Conservation (phyloP, 2,113 vertebrate species). For the Gymnocephalus cernua region DNA sequence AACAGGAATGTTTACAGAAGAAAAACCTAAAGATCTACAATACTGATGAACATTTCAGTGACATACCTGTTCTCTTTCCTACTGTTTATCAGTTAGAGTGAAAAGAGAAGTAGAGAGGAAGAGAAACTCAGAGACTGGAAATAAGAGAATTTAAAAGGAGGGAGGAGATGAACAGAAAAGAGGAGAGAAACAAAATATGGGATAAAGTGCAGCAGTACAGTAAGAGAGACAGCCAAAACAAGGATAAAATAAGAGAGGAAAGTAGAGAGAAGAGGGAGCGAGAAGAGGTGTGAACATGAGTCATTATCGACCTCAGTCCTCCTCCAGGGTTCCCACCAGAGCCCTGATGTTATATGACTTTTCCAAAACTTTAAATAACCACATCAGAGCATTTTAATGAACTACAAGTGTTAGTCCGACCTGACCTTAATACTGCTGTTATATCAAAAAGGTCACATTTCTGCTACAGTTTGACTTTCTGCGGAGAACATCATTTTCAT, state of each 20-base stretch:
- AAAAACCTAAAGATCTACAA: neutral
- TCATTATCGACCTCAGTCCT: constrained; percentile 49
- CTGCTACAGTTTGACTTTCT: neutral
- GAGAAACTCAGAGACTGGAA: neutral
- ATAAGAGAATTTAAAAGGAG: neutral
- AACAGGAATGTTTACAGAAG: neutral
- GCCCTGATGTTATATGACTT: constrained; percentile 40
- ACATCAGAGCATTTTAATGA: constrained; percentile 41
- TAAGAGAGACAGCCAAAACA: neutral
- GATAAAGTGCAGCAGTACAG: neutral
- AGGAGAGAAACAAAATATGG: neutral
- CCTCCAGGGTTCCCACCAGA: constrained; percentile 49
- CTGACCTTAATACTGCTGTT: constrained; percentile 5
- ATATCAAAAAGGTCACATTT: constrained; percentile 13
- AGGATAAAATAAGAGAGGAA: neutral
- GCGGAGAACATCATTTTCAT: neutral
- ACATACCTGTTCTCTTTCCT: neutral
- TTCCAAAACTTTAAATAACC: constrained; percentile 40
- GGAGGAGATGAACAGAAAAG: neutral
- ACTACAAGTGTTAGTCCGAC: constrained; percentile 5
- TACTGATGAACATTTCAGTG: neutral
- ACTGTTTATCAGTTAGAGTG: neutral
- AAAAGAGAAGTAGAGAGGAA: neutral
- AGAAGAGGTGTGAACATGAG: constrained; percentile 55
- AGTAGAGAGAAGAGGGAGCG: neutral